Base-by-base conservation (phyloP, 2,797 vertebrate species). In the Craterocephalus amniculus region DNA sequence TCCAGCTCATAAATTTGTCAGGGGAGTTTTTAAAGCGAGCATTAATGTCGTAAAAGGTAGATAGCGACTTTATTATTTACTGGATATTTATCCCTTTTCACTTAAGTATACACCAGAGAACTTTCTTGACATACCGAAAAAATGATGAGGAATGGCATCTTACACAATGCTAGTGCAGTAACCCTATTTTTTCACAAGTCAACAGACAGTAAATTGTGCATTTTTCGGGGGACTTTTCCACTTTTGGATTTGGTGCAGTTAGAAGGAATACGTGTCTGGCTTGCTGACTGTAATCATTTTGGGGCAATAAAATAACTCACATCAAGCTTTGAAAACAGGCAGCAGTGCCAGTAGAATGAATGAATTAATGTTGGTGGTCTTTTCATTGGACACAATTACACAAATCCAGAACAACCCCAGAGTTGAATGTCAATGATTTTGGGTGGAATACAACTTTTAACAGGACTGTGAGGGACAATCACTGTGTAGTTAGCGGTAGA, bases 401-500 rank as follows among this genome's bases (percentile, higher is more conserved):
- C 52, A 59, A 67, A 63, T 31, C 35, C 20, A 49, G 36, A 63
- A 55, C 58, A 40, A 58, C 31, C 56, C 22, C 43, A 57, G 26
- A 36, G 49, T 48, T 75, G 70, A 27, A 67, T 40, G 36, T 11
- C 34, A 38, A 64, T 11, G n/a, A 55, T 45, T 70, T 52, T 58
- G 52, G 55, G 45, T 64, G 61, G 72, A 78, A 67, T 67, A 56
- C 57, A 58, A 76, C 69, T 76, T 86, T 66, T 76, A 79, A 67
- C 63, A 57, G 70, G 68, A 70, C 67, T 78, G 74, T 88, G 78
- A 90, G 76, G 83, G 83, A 86, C 83, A 86, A 83, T 90, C 81
- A 64, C 66, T 67, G 70, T 61, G 34, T 80, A 74, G 52, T 38
- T 69, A 26, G 63, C n/a, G 32, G 58, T 65, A 59, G 45, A 61